These are phyloP conservation scores for Caloenas nicobarica DNA, from an alignment of 2,113 vertebrate species.

Conservation along the genomic window DNA sequence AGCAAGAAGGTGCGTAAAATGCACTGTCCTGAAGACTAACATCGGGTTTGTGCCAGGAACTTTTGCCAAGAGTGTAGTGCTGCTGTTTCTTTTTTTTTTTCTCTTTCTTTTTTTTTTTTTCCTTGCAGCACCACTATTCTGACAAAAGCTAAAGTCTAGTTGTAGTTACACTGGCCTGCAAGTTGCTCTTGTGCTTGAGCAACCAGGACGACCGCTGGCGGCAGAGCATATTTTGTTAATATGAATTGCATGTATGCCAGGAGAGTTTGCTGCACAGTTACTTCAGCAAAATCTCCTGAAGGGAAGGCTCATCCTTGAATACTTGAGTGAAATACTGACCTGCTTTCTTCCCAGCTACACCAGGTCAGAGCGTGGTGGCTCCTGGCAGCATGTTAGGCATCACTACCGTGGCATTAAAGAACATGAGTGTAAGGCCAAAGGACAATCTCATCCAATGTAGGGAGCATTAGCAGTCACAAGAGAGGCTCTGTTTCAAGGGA, in stretches of 20 bases:
- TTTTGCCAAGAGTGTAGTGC: neutral
- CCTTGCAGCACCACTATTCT: neutral
- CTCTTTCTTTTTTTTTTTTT: too few species aligned
- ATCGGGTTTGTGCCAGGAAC: neutral
- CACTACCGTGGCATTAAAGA: neutral
- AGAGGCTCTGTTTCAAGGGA: neutral
- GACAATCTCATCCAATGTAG: neutral
- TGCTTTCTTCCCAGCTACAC: neutral
- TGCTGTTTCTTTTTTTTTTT: neutral
- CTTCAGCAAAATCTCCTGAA: neutral
- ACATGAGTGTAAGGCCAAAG: neutral
- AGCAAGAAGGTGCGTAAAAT: neutral
- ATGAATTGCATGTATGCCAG: neutral
- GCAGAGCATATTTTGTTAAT: neutral
- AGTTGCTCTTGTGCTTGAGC: neutral
- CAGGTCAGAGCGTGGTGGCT: neutral
- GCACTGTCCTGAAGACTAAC: neutral
- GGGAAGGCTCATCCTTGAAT: neutral
- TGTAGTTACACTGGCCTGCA: neutral
- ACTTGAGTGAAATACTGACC: neutral
- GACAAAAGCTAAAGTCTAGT: neutral
- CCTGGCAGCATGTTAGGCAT: neutral
- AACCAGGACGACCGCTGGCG: neutral
- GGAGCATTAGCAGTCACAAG: neutral
- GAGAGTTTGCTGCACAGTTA: neutral